Conservation (phyloP, 2,113 vertebrate genomes). For the chimpanzee (Pan troglodytes) region NHGRI_mPanTro3-v2.1_pri NC_072415.2:85856001-85856500, state of each 20-base stretch:
- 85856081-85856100: accelerated
- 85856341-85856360: neutral
- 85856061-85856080: neutral
- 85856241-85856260: neutral
- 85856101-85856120: too few relatives aligned
- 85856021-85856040: neutral
- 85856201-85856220: neutral
- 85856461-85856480: neutral
- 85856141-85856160: neutral
- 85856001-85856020: neutral
- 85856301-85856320: neutral
- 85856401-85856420: neutral
- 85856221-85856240: neutral
- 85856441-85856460: neutral
- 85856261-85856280: neutral
- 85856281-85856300: neutral
- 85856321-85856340: neutral
- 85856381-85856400: neutral
- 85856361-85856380: neutral
- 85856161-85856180: neutral
- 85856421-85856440: neutral
- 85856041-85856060: neutral
- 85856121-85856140: neutral
- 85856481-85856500: neutral
- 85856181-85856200: neutral